Base-by-base conservation (phyloP, 2,888 invertebrate genomes). In the Diarsia rubi region DNA sequence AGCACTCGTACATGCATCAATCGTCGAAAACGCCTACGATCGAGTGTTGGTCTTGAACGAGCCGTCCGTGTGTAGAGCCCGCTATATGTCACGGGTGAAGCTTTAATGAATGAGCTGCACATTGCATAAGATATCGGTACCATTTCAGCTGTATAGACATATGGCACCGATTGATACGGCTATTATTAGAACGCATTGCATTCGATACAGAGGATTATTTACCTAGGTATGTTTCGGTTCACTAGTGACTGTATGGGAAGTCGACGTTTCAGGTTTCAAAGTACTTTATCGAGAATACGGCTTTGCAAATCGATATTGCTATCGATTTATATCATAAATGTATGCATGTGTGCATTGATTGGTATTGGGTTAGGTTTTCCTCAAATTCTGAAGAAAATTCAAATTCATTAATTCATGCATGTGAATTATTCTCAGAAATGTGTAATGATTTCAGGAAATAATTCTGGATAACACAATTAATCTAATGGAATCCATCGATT, bases 141-240 rank as follows among this genome's bases (percentile, higher is more conserved):
- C 90, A 90, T 91, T 93, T 89, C 90, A 90, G 90, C 88, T 86
- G 85, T 81, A 87, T 86, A 90, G 91, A 92, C 92, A 90, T 92
- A 92, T 89, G 91, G 88, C 89, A 89, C 84, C 92, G 92, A 93
- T 94, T 93, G 93, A 93, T 93, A 92, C 85, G 60, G 83, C 93
- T 94, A 94, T 91, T 89, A 90, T 88, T 94, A 93, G 92, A 88
- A 82, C 82, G 75, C 84, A 88, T 88, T 84, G 83, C 84, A 78
- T 81, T 79, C 85, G 79, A 81, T 82, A 79, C 83, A 69, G 71
- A 79, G 79, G 79, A 87, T 88, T 88, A 89, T 90, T 90, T 89
- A 89, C 87, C 59, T 75, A 75, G 67, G 68, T 45, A 88, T 85
- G 81, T 85, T 79, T 74, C 70, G 78, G 42, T 70, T 57, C 49